Evolutionary conservation across 2,113 vertebrate species (phyloP).

Genomic region (Callipepla californica): DNA sequence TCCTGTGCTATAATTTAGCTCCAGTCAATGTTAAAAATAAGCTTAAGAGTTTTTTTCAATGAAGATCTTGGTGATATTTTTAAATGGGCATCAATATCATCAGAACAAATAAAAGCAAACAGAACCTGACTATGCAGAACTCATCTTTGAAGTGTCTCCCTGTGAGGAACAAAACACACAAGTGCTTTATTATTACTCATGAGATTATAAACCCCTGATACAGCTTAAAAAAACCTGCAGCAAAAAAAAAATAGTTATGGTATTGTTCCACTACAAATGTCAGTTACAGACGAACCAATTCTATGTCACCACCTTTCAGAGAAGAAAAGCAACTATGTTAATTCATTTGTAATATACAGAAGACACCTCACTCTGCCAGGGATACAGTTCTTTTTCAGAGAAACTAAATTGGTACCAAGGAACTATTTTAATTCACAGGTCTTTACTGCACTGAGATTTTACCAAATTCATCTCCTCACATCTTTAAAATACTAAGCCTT

Average conservation of each 20-base stretch:
- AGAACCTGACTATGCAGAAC: neutral
- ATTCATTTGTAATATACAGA: neutral
- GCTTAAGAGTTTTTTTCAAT: neutral
- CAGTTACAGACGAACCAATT: neutral
- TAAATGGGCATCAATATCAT: neutral
- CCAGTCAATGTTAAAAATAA: neutral
- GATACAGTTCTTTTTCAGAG: neutral
- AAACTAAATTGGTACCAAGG: slow-evolving; percentile 23
- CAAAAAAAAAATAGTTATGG: neutral
- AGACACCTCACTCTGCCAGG: neutral
- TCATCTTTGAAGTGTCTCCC: neutral
- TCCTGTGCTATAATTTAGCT: neutral
- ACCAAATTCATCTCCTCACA: neutral
- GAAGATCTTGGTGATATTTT: neutral
- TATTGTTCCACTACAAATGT: neutral
- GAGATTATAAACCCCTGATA: neutral
- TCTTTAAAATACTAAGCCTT: neutral
- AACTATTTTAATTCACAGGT: neutral
- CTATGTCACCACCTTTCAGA: neutral
- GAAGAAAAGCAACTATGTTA: neutral
- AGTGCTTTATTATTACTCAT: neutral
- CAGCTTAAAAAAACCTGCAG: neutral
- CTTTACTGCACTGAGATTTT: neutral
- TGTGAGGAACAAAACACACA: neutral
- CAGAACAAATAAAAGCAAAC: neutral